Base-by-base conservation (phyloP, 2,113 vertebrate genomes). In the Grantiella picta region DNA sequence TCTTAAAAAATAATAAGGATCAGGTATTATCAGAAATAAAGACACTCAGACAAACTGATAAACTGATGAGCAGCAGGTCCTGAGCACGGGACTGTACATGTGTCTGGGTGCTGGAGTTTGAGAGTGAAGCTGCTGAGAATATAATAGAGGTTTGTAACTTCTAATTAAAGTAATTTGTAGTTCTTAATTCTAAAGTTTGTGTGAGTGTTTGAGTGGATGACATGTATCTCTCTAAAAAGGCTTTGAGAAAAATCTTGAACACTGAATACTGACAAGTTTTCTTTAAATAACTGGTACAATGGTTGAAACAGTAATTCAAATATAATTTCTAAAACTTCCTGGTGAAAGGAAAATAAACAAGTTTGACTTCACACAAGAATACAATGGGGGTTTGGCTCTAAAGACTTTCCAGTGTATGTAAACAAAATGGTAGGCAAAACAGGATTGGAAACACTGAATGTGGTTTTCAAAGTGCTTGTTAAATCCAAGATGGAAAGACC, bases 1-100 rank as follows among this genome's bases (percentile, higher is more conserved):
- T 44, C 63, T 73, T 87, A 54, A 66, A 89, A 91, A 89, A 61
- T 38, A 84, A 44, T 65, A 77, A 57, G 47, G 18, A 70, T 76
- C 10, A n/a, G 9, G 7, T 68, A 65, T 20, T 31, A 40, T 35
- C 21, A 82, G 80, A 92, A 89, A 63, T 31, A 64, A 71, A 92
- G 47, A 19, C 53, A 68, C 42, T 79, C 45, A 92, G 47, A n/a
- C 8, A 83, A 91, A 86, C 5, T 80, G n/a, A 64, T 68, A 61
- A 23, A 76, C 69, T 61, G 40, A 50, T 57, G 28, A 92, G 15
- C 23, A 82, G 36, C 54, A 93, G 38, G 45, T 83, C 29, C 59
- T 1, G 8, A 87, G 40, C 23, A 45, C 1, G 5, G 15, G 28
- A 20, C 24, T 44, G 0, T 31, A 11, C 27, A 23, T 33, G 3